Conservation (phyloP, 2,797 vertebrate genomes). For the Streptopelia turtur region DNA sequence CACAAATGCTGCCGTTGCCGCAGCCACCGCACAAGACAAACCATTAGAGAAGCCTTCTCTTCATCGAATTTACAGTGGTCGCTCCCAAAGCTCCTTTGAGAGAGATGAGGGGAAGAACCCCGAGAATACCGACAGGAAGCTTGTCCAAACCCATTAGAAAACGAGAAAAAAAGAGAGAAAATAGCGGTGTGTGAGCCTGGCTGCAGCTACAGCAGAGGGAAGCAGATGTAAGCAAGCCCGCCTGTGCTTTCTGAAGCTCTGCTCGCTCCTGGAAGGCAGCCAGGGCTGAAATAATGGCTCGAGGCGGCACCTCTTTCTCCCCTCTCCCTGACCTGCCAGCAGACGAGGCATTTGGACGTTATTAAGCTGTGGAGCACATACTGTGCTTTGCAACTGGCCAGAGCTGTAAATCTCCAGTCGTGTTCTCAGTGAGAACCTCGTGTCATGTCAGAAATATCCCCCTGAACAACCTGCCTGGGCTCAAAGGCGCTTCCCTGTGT, state of each 20-base stretch:
- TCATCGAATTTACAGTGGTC: not conserved
- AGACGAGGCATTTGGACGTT: not conserved
- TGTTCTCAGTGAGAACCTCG: not conserved
- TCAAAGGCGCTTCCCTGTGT: not conserved
- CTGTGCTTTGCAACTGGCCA: not conserved
- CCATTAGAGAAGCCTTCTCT: not conserved
- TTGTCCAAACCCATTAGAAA: not conserved
- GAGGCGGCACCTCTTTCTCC: not conserved
- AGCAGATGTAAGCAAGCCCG: conserved; percentile 30
- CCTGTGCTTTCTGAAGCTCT: not conserved
- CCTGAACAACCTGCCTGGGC: not conserved
- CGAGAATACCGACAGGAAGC: not conserved
- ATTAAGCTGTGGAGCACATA: not conserved
- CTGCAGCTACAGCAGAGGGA: conserved; percentile 24
- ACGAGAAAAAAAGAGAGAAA: not conserved
- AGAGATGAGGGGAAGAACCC: not conserved
- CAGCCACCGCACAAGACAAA: not conserved
- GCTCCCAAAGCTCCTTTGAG: not conserved
- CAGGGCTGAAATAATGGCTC: conserved; percentile 36
- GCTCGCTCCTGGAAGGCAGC: conserved; percentile 53
- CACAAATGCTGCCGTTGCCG: not conserved
- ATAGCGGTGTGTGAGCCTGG: not conserved
- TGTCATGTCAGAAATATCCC: not conserved
- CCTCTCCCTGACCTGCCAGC: conserved; percentile 1
- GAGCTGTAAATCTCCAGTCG: not conserved